phyloP scores from a whole-genome alignment of 2,888 invertebrate species.

The Pachycephus smyrnensis region DNA sequence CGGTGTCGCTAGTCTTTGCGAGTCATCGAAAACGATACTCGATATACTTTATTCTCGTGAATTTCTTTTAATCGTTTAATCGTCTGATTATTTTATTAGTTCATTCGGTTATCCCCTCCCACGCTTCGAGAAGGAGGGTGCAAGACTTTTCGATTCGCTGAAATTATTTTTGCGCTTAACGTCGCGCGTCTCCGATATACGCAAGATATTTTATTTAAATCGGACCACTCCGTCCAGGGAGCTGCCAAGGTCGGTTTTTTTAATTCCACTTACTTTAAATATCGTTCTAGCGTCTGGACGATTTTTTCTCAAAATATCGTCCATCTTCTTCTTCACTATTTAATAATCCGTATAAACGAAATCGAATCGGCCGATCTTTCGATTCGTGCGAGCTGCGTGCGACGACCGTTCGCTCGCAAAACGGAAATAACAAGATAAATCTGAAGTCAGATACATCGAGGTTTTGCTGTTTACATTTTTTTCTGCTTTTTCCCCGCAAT shows the following conservation, averaged over 20 bases:
- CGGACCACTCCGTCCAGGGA: background rate
- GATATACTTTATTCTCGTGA: background rate
- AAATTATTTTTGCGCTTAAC: background rate
- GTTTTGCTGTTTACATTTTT: slow-evolving; percentile 17
- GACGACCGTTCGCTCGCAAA: background rate
- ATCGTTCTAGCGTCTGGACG: too few species aligned
- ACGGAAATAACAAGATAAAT: background rate
- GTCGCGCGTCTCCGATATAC: background rate
- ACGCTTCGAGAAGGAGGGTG: too few species aligned
- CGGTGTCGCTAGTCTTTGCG: background rate
- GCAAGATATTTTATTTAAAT: background rate
- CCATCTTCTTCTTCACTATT: background rate
- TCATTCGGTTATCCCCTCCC: background rate
- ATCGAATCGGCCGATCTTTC: background rate
- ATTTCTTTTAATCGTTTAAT: background rate
- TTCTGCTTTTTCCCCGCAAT: slow-evolving; percentile 26
- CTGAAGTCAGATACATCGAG: background rate
- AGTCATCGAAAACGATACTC: background rate
- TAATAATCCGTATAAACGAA: background rate
- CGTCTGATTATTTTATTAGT: background rate
- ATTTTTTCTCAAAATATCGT: background rate
- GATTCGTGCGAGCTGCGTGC: background rate
- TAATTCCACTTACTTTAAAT: background rate
- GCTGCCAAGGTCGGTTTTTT: background rate
- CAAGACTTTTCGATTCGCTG: background rate